Conservation (phyloP, 2,797 vertebrate genomes). For the Lacerta agilis region DNA sequence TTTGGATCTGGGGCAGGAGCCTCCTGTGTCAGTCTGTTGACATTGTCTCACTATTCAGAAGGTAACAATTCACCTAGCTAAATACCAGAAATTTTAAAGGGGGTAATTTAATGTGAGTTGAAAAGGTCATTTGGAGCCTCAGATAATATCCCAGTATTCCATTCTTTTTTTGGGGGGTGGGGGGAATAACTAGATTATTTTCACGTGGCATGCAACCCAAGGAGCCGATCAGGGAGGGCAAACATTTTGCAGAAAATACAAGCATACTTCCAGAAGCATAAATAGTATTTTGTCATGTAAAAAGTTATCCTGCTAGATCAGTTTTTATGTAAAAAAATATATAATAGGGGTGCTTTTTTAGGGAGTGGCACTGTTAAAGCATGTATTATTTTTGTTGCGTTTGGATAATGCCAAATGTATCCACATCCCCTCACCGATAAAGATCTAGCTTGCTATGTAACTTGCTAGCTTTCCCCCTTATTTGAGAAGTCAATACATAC, state of each 20-base stretch:
- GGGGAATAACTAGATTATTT: background rate
- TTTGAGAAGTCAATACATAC: background rate
- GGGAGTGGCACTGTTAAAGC: background rate
- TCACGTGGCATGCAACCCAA: conserved; percentile 13
- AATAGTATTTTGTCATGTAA: background rate
- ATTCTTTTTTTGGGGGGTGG: background rate
- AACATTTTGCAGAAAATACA: background rate
- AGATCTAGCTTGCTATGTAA: background rate
- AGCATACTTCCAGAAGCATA: background rate
- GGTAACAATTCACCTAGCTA: conserved; percentile 76
- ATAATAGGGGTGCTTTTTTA: background rate
- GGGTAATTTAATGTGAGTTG: background rate
- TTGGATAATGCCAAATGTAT: too few species aligned
- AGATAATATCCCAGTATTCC: conserved; percentile 31
- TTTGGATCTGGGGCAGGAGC: conserved; percentile 97
- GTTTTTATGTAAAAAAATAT: conserved; percentile 6
- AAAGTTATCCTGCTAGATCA: conserved; percentile 27
- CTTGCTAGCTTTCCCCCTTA: background rate
- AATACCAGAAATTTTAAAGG: background rate
- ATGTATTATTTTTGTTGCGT: background rate
- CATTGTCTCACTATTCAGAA: conserved; percentile 98
- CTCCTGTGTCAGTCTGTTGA: conserved; percentile 94
- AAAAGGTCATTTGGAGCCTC: background rate
- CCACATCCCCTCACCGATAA: background rate
- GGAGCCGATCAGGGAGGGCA: background rate